Conservation (phyloP, 2,797 vertebrate species). For the Petrocephalus sullivani region DNA sequence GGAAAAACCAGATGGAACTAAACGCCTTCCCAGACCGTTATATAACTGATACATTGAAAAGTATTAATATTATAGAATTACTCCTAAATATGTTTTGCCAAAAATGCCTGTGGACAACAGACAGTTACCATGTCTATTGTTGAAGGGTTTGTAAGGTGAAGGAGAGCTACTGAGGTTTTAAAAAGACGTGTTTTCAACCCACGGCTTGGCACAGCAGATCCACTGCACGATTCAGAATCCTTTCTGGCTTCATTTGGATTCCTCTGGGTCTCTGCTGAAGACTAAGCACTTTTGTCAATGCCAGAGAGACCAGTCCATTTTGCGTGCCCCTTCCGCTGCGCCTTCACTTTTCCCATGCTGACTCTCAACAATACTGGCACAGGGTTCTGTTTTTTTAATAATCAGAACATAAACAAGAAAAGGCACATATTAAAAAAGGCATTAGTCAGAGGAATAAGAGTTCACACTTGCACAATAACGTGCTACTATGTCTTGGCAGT, state of each 20-base stretch:
- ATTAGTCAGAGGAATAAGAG: not conserved
- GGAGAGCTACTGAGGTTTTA: not conserved
- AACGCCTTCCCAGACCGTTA: not conserved
- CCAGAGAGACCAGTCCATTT: not conserved
- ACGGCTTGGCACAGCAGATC: not conserved
- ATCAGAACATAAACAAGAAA: not conserved
- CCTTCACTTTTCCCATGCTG: not conserved
- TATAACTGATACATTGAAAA: not conserved
- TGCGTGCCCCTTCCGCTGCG: not conserved
- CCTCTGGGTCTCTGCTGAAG: not conserved
- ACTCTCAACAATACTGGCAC: not conserved
- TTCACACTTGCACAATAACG: not conserved
- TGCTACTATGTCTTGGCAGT: not conserved
- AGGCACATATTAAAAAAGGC: not conserved
- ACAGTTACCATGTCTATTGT: not conserved
- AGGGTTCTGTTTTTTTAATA: not conserved
- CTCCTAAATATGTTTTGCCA: not conserved
- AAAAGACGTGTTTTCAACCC: not conserved
- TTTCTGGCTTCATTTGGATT: not conserved
- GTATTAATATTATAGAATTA: not conserved
- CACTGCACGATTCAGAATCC: not conserved
- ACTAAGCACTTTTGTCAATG: slow-evolving; percentile 3
- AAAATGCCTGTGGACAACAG: not conserved
- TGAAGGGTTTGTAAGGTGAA: not conserved
- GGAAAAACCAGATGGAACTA: not conserved